Evolutionary conservation across 92 coral and sea anemone genomes (phyloP), one percentile per base, ranked within the genome.

Genomic region (Epizoanthus stellaris): DNA sequence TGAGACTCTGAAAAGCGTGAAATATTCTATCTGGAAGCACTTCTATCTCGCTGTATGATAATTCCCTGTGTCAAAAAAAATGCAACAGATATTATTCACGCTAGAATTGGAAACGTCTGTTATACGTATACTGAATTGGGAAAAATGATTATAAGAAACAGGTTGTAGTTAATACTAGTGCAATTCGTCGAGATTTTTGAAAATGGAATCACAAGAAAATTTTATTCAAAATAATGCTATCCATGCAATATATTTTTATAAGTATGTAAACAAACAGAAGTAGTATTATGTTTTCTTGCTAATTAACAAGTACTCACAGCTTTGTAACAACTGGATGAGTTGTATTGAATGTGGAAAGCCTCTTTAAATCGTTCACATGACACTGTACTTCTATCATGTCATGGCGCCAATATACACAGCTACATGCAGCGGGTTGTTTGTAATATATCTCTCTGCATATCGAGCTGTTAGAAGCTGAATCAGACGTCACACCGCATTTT

Each of bases 21-120:
- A 70, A 43, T 11, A 16, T 49, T 70, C 52, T 20, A 1, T 20
- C 25, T 70, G 57, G 75, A 15, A 70, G 75, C 13, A 15, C 25
- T 7, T 70, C 75, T n/a, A 70, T 70, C 12, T 70, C 19, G 52
- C 43, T 70, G 17, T 52, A 16, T 70, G 56, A 70, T 11, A 70
- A 47, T 1, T 70, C 75, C 75, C 75, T 70, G 52, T 17, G 53
- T 14, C 3, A 66, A 8, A 64, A 3, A 15, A 7, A 66, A 3
- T 15, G 17, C 42, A 66, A 30, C 69, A 64, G 1, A 7, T 61
- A 17, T 61, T 61, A 3, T 61, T 67, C 23, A 9, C 3, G 5
- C 8, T 4, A 34, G 34, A 11, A 9, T 14, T 30, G 8, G 19
- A 11, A 7, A 67, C 3, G 19, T 15, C 64, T 59, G 4, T 66